Percentiles rank a stretch among this genome's conserved stretches.
Conservation (phyloP, 2,888 invertebrate species). For the Drosophila fulvimacula region DNA sequence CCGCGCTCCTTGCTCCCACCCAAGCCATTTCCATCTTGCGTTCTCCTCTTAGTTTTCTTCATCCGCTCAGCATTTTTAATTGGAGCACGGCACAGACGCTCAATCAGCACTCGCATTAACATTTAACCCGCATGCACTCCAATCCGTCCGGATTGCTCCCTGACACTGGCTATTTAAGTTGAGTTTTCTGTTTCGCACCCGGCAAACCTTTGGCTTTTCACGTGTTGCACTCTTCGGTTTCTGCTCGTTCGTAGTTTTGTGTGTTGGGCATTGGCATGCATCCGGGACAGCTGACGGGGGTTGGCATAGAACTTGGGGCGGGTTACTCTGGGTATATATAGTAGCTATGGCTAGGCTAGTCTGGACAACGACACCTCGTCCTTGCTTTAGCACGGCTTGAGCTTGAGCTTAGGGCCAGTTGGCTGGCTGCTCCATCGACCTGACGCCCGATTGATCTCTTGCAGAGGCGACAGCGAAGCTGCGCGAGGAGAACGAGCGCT, state of each 20-base stretch:
- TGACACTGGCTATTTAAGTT: slow-evolving; percentile 50
- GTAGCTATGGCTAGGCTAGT: not conserved
- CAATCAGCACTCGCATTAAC: slow-evolving; percentile 41
- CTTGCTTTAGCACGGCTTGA: slow-evolving; percentile 64
- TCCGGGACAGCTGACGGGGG: slow-evolving; percentile 2
- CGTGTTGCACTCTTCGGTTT: slow-evolving; percentile 37
- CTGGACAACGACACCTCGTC: slow-evolving; percentile 14
- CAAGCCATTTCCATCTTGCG: slow-evolving; percentile 39
- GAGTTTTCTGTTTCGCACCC: slow-evolving; percentile 30
- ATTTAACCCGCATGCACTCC: slow-evolving; percentile 56
- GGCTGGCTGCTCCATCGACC: not conserved
- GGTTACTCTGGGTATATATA: too few species aligned
- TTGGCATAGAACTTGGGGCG: not conserved
- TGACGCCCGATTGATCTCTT: slow-evolving; percentile 22
- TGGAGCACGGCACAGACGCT: slow-evolving; percentile 47
- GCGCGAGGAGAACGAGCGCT: slow-evolving; percentile 91
- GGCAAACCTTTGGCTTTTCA: slow-evolving; percentile 24
- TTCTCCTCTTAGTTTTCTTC: slow-evolving; percentile 35
- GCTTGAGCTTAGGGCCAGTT: slow-evolving; percentile 59
- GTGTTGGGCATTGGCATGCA: slow-evolving; percentile 42
- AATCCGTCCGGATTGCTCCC: slow-evolving; percentile 31
- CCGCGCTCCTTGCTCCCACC: too few species aligned
- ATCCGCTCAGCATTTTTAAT: slow-evolving; percentile 66
- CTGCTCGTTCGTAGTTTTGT: slow-evolving; percentile 36
- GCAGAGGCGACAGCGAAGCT: slow-evolving; percentile 81